These are phyloP conservation scores for Teleogryllus oceanicus DNA, from an alignment of 2,888 invertebrate genomes.

Conservation along the genomic window DNA sequence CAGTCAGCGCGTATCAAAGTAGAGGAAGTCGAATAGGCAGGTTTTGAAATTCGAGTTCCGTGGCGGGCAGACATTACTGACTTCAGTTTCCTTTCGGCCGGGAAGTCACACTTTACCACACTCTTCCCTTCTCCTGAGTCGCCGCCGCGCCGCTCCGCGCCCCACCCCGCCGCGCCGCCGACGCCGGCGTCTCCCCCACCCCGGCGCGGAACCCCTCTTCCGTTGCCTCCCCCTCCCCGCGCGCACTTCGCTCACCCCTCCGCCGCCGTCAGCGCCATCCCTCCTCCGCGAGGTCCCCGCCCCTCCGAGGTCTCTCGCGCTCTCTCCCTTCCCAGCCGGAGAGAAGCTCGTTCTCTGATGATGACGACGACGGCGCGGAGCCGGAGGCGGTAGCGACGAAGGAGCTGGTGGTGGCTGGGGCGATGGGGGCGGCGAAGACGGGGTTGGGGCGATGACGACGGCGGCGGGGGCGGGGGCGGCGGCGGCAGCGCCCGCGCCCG, in stretches of 20 bases:
- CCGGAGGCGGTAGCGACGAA: no score
- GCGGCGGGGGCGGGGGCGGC: no score
- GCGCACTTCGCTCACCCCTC: background rate
- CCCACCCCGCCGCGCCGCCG: background rate
- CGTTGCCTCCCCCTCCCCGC: background rate
- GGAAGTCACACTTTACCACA: slow-evolving; percentile 31
- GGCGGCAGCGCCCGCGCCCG: no score
- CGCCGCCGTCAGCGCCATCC: background rate
- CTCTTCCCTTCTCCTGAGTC: slow-evolving; percentile 11
- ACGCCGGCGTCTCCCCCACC: background rate
- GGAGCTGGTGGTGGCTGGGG: no score
- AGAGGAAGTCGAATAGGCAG: slow-evolving; percentile 27
- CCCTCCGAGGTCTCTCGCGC: background rate
- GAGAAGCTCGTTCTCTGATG: background rate
- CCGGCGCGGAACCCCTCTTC: background rate
- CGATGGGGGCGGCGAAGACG: no score
- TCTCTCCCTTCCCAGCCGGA: background rate
- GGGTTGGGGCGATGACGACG: no score
- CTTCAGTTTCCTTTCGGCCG: slow-evolving; percentile 30
- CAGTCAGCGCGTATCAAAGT: slow-evolving; percentile 21
- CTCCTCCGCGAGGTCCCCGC: background rate
- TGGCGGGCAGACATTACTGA: slow-evolving; percentile 29
- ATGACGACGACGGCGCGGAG: no score
- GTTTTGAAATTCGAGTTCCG: slow-evolving; percentile 29
- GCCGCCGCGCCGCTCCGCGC: background rate